Evolutionary conservation across 2,888 invertebrate species (phyloP).

Genomic region (Geotrupes spiniger): DNA sequence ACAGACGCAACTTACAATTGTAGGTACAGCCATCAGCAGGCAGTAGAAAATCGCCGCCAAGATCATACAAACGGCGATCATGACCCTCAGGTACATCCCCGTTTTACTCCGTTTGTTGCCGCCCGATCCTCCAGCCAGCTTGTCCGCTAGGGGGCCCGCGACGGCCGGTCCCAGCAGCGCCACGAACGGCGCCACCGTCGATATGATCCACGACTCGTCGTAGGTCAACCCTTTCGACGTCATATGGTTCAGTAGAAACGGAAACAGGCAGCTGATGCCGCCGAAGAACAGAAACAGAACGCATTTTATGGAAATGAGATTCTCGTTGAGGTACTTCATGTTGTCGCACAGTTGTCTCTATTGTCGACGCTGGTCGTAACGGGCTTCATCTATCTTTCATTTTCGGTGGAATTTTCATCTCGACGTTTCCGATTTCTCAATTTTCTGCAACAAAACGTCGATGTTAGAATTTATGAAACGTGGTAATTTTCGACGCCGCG

Average conservation of each 20-base stretch:
- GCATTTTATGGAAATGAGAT: constrained; percentile 74
- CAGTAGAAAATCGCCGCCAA: constrained; percentile 69
- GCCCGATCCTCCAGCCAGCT: constrained; percentile 54
- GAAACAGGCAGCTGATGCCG: constrained; percentile 79
- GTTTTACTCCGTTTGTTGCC: constrained; percentile 47
- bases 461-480: no score
- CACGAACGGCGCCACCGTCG: constrained; percentile 74
- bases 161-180: constrained; percentile 76
- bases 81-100: constrained; percentile 64
- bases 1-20: constrained; percentile 53
- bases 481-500: no score
- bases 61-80: constrained; percentile 66
- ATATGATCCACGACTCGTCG: constrained; percentile 73
- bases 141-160: constrained; percentile 76
- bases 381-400: neutral
- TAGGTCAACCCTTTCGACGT: constrained; percentile 67
- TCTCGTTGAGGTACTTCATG: constrained; percentile 60
- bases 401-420: constrained; percentile 2
- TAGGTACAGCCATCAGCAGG: constrained; percentile 64
- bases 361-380: neutral
- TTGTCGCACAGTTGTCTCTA: neutral
- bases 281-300: constrained; percentile 79
- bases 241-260: constrained; percentile 80
- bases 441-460: neutral
- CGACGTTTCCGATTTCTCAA: neutral